A percentile compares a stretch with the other conserved stretches of the same genome.
phyloP scores from a whole-genome alignment of 1,140 invertebrate species.

The Drosophila pseudoobscura region DNA sequence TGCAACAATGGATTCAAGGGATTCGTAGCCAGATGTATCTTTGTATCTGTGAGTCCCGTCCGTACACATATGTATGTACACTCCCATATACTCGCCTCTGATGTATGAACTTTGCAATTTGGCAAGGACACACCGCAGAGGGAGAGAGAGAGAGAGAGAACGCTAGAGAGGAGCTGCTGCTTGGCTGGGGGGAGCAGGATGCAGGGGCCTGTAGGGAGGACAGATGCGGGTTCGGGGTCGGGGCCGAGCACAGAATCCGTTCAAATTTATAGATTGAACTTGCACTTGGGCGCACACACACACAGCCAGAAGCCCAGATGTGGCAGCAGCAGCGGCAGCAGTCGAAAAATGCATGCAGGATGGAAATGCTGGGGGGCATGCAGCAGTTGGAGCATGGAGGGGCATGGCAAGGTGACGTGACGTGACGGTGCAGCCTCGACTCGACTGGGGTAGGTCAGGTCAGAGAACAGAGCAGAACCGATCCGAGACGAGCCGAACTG shows the following conservation, averaged over 20 bases:
- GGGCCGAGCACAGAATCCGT: conserved; percentile 72
- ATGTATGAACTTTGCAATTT: conserved; percentile 66
- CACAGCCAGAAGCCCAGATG: conserved; percentile 18
- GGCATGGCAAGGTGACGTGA: conserved; percentile 13
- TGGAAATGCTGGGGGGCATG: too few relatives aligned
- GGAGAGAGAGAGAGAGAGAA: background rate
- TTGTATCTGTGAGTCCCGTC: background rate
- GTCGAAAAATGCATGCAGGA: conserved; percentile 12
- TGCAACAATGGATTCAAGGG: too few relatives aligned
- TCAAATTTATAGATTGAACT: conserved; percentile 79
- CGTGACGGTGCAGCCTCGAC: conserved; percentile 44
- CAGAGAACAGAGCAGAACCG: conserved; percentile 26
- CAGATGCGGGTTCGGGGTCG: conserved; percentile 46
- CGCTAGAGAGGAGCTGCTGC: conserved; percentile 4
- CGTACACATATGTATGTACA: background rate
- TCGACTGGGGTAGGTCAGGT: conserved; percentile 58
- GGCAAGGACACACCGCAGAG: conserved; percentile 59
- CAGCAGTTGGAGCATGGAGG: too few relatives aligned
- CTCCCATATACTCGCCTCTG: conserved; percentile 4
- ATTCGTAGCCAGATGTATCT: background rate
- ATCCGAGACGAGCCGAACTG: too few relatives aligned
- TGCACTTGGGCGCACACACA: conserved; percentile 69
- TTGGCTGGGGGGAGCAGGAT: background rate
- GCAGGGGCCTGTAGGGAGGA: background rate
- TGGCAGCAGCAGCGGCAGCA: conserved; percentile 19